These are phyloP conservation scores for Lithobates pipiens DNA, from an alignment of 2,797 vertebrate species.

Conservation along the genomic window DNA sequence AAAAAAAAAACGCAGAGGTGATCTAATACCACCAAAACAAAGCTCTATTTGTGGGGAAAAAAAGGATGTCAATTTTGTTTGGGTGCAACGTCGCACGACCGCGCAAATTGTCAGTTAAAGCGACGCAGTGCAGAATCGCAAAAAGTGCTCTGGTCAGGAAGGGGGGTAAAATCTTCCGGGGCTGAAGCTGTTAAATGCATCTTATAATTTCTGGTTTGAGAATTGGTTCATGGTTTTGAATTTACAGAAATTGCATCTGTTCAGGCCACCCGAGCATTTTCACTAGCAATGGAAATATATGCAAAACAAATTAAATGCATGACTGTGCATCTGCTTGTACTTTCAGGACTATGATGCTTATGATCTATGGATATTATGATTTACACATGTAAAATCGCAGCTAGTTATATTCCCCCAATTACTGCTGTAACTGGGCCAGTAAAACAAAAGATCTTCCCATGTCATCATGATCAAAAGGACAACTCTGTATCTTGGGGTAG, in stretches of 20 bases:
- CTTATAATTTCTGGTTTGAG: slow-evolving; percentile 66
- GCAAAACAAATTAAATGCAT: neutral
- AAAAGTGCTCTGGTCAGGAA: too few species aligned
- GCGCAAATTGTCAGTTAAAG: too few species aligned
- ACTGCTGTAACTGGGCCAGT: too few species aligned
- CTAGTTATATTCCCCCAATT: too few species aligned
- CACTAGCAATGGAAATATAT: neutral
- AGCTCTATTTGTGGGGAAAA: too few species aligned
- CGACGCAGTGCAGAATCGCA: too few species aligned
- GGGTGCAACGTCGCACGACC: too few species aligned
- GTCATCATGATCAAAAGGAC: neutral
- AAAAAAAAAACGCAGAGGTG: too few species aligned
- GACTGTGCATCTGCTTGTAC: neutral
- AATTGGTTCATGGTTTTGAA: slow-evolving; percentile 66
- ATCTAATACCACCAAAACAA: too few species aligned
- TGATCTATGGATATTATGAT: neutral
- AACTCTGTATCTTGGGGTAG: neutral
- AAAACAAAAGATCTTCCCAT: neutral
- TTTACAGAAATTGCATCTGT: slow-evolving; percentile 66
- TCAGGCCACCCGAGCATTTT: neutral
- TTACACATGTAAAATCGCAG: neutral
- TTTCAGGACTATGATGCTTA: neutral
- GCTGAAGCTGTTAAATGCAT: too few species aligned
- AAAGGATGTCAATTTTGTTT: too few species aligned
- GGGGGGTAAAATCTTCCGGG: too few species aligned